A percentile compares a stretch with the other conserved stretches of the same genome.
phyloP scores from a whole-genome alignment of 2,113 vertebrate species.

The Crotalus helleri region DNA sequence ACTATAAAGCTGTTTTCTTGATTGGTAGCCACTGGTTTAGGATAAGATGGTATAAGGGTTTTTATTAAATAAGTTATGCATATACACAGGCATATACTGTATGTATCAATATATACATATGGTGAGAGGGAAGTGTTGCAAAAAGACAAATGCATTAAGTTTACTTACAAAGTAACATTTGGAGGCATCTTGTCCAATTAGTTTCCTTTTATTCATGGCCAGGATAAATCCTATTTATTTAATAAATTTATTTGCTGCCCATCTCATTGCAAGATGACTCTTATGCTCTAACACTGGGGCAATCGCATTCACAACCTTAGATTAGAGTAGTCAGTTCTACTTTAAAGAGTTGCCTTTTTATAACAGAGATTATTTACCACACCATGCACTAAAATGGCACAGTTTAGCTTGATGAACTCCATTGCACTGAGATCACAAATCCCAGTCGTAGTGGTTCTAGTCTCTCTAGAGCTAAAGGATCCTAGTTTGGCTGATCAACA shows the following conservation, averaged over 20 bases:
- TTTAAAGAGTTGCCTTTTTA: not conserved
- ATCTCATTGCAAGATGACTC: not conserved
- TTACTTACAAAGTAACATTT: not conserved
- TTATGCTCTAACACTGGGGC: not conserved
- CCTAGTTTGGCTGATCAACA: not conserved
- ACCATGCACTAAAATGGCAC: not conserved
- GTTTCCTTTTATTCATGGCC: not conserved
- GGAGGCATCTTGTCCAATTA: not conserved
- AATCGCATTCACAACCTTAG: not conserved
- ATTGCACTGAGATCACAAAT: not conserved
- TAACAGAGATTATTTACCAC: not conserved
- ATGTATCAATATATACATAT: too few species aligned
- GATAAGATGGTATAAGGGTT: too few species aligned
- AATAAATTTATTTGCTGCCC: too few species aligned
- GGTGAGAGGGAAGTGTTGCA: not conserved
- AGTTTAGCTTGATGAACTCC: not conserved
- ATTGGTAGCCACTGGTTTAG: too few species aligned
- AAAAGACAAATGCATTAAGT: not conserved
- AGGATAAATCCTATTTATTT: not conserved
- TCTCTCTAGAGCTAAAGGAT: not conserved
- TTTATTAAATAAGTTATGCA: too few species aligned
- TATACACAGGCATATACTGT: too few species aligned
- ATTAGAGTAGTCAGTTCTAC: not conserved
- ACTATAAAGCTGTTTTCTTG: not conserved
- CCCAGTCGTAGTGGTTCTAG: not conserved